Conservation (phyloP, 2,113 vertebrate species). For the Guaruba guarouba region DNA sequence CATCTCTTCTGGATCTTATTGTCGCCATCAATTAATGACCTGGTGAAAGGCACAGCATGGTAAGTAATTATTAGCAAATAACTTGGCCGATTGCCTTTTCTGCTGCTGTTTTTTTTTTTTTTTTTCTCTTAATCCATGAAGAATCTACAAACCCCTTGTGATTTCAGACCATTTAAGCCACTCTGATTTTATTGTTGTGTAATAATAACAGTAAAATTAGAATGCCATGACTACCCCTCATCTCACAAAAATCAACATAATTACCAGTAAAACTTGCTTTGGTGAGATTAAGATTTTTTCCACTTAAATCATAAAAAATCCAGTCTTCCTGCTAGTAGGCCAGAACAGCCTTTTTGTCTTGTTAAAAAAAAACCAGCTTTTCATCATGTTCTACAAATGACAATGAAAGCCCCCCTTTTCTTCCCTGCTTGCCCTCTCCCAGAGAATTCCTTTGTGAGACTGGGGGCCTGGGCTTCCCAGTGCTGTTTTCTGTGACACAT, state of each 20-base stretch:
- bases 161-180: background rate
- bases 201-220: background rate
- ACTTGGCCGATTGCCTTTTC: background rate
- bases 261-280: background rate
- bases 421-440: background rate
- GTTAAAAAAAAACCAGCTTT: background rate
- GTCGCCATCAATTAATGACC: background rate
- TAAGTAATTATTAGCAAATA: background rate
- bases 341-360: background rate
- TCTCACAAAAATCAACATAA: background rate
- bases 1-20: background rate
- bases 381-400: background rate
- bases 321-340: no score
- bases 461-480: background rate
- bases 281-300: background rate
- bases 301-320: background rate
- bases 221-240: background rate
- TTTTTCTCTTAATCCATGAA: background rate
- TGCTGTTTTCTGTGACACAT: background rate
- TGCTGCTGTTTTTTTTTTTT: background rate
- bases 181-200: background rate
- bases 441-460: rapidly evolving
- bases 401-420: background rate
- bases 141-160: background rate
- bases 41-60: background rate